Percentiles rank a stretch among this genome's conserved stretches.
phyloP scores from a whole-genome alignment of 2,113 vertebrate genomes.

The Strix aluco region DNA sequence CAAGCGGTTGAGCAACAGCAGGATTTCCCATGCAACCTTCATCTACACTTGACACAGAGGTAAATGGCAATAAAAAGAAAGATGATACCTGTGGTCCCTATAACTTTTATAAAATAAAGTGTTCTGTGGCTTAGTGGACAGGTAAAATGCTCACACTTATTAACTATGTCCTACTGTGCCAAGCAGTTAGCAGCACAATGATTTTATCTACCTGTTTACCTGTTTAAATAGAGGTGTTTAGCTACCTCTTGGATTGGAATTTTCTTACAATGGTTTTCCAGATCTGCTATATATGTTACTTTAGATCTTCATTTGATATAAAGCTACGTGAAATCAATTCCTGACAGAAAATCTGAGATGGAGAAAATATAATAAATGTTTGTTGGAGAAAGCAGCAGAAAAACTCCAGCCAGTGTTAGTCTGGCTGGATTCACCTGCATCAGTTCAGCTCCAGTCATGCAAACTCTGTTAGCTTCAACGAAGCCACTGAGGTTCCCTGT shows the following conservation, averaged over 20 bases:
- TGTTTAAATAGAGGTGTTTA: not conserved
- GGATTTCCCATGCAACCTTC: not conserved
- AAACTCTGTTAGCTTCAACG: not conserved
- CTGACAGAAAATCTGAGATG: not conserved
- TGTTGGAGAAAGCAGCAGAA: not conserved
- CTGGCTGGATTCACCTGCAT: not conserved
- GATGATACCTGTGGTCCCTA: not conserved
- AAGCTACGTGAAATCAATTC: not conserved
- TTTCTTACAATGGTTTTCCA: not conserved
- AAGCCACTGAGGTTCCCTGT: not conserved
- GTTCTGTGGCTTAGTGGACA: not conserved
- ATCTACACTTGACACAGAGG: not conserved
- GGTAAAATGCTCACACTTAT: not conserved
- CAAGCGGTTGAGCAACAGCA: accelerated
- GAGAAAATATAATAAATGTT: not conserved
- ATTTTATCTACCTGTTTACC: not conserved
- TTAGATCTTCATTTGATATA: not conserved
- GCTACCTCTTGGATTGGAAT: not conserved
- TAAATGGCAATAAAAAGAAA: not conserved
- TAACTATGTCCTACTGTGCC: not conserved
- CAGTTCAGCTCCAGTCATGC: not conserved
- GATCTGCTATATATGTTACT: not conserved
- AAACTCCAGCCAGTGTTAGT: not conserved
- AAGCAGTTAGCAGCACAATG: not conserved
- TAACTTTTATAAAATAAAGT: not conserved